Conservation (phyloP, 2,797 vertebrate genomes). For the Oceanodroma leucorhoa region DNA sequence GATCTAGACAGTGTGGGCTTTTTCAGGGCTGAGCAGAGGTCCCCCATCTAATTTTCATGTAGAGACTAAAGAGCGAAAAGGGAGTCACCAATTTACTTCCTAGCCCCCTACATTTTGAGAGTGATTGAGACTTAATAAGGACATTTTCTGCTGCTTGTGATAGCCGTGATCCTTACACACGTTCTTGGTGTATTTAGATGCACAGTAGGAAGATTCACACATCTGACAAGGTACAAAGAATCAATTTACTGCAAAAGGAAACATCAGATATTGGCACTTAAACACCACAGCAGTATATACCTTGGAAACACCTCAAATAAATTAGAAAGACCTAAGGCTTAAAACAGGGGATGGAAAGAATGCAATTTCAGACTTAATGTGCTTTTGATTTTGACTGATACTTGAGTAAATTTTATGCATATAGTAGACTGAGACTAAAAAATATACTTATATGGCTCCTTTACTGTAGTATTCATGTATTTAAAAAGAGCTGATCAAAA, state of each 20-base stretch:
- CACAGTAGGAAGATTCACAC: conserved; percentile 12
- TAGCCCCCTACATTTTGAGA: background rate
- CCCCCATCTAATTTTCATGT: background rate
- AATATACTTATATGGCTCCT: background rate
- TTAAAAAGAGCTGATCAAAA: background rate
- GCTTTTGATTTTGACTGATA: background rate
- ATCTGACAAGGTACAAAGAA: conserved; percentile 23
- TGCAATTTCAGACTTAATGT: background rate
- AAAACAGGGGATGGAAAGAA: background rate
- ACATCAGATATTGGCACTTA: background rate
- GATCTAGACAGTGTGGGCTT: background rate
- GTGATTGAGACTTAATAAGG: background rate
- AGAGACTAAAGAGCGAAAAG: background rate
- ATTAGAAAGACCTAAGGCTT: background rate
- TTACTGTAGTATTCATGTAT: background rate
- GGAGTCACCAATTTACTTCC: background rate
- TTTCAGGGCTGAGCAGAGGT: background rate
- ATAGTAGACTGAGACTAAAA: background rate
- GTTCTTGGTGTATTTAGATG: background rate
- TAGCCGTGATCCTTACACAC: background rate
- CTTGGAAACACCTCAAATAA: background rate
- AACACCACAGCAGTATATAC: background rate
- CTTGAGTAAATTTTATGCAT: background rate
- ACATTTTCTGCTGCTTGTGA: background rate
- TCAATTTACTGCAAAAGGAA: conserved; percentile 10